Evolutionary conservation across 2,888 invertebrate species (phyloP).

Genomic region (Lithosia quadra): DNA sequence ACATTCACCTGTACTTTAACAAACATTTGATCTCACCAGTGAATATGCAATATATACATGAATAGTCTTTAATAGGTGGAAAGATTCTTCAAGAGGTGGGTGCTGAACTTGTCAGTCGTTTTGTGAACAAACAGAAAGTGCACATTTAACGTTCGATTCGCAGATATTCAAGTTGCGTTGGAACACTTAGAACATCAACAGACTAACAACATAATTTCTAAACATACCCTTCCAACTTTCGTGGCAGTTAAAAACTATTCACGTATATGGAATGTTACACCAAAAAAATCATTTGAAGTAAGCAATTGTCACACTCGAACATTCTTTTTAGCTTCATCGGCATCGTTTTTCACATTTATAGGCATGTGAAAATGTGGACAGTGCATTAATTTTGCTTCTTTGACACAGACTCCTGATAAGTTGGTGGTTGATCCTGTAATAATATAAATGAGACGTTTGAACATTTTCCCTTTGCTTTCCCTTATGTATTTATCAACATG

Average conservation of each 20-base stretch:
- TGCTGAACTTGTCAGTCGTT: too few relatives aligned
- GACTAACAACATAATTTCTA: neutral
- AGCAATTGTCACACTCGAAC: slow-evolving; percentile 6
- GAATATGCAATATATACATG: slow-evolving; percentile 4
- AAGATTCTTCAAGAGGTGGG: too few relatives aligned
- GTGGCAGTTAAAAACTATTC: neutral
- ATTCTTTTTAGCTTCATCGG: neutral
- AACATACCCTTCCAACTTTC: neutral
- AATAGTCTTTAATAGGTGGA: neutral
- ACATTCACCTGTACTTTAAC: neutral
- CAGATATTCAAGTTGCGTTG: neutral
- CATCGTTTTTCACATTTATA: slow-evolving; percentile 5
- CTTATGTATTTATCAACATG: neutral
- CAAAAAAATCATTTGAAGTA: slow-evolving; percentile 5
- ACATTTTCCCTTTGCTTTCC: neutral
- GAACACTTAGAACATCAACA: neutral
- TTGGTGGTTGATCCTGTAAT: slow-evolving; percentile 93
- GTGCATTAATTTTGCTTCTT: slow-evolving; percentile 91
- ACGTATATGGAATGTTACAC: slow-evolving; percentile 22
- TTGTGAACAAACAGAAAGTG: neutral
- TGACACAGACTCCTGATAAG: slow-evolving; percentile 91
- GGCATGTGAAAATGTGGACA: slow-evolving; percentile 80
- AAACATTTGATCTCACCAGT: too few relatives aligned
- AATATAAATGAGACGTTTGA: slow-evolving; percentile 16
- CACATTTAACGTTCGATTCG: neutral